These are phyloP conservation scores for Pteropus alecto DNA, from an alignment of 2,113 vertebrate genomes.

Conservation along the genomic window DNA sequence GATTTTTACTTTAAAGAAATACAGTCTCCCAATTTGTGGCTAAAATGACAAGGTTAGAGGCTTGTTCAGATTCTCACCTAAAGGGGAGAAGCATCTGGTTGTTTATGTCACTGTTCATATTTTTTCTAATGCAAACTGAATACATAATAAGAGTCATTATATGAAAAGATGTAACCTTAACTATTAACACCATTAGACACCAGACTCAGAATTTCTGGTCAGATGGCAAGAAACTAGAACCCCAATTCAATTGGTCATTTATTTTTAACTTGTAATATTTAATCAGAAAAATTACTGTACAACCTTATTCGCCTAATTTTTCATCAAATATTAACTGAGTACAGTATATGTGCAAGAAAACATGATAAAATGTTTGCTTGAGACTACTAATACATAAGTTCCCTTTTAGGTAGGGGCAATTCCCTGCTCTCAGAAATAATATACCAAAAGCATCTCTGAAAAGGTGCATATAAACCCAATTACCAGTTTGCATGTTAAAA, in stretches of 20 bases:
- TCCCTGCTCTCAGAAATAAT: not conserved
- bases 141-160: not conserved
- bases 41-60: not conserved
- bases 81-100: not conserved
- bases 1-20: not conserved
- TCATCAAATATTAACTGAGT: not conserved
- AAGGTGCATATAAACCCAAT: not conserved
- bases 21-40: not conserved
- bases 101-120: not conserved
- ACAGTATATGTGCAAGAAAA: not conserved
- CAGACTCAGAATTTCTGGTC: not conserved
- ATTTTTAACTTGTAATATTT: not conserved
- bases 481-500: not conserved
- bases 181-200: not conserved
- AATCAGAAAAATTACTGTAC: not conserved
- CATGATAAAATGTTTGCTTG: not conserved
- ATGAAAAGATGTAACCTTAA: not conserved
- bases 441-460: not conserved
- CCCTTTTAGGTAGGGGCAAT: not conserved
- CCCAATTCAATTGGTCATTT: not conserved
- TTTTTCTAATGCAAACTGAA: constrained; percentile 17
- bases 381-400: not conserved
- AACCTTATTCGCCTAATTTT: not conserved
- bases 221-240: not conserved
- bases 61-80: not conserved